Base-by-base conservation (phyloP, 92 coral and sea anemone genomes). In the Zoanthus solanderi region DNA sequence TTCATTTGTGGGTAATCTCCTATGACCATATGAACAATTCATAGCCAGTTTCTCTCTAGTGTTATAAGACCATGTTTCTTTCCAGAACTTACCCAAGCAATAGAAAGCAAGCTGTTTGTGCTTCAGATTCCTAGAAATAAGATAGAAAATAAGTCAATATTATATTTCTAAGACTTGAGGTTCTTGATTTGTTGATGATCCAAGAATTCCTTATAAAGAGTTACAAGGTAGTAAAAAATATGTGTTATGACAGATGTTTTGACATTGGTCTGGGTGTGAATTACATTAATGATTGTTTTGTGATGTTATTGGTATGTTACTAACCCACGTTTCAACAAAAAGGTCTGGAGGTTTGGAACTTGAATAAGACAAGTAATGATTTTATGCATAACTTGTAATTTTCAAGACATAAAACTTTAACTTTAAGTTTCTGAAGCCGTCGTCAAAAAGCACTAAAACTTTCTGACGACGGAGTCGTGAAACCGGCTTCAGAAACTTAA, bases 251-350 rank as follows among this genome's bases (percentile, higher is more conserved):
- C 54, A 63, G 18, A 23, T 63, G 69, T 63, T 63, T 63, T 63
- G 69, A 63, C 69, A 63, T 63, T 63, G 7, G 69, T 63, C 69
- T 63, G 69, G 69, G 69, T 63, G 69, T 63, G 69, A 63, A 63
- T 63, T 63, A 63, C 7, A 14, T 63, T 13, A 63, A 63, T 63
- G 7, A 9, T 9, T 63, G 69, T 63, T 63, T 63, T 63, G 14
- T 63, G 69, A 63, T 63, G 0, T 63, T 63, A 63, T 63, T 63
- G 69, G n/a, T 16, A 63, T 63, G 28, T 63, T 63, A 23, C 69
- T n/a, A n/a, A n/a, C n/a, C n/a, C n/a, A n/a, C n/a, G n/a, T n/a
- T n/a, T n/a, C n/a, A n/a, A n/a, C n/a, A n/a, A n/a, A n/a, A n/a
- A n/a, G n/a, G n/a, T n/a, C n/a, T n/a, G n/a, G n/a, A n/a, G n/a